A percentile compares a stretch with the other conserved stretches of the same genome.
Conservation (phyloP, 2,888 invertebrate genomes). For the Chorisops tibialis region DNA sequence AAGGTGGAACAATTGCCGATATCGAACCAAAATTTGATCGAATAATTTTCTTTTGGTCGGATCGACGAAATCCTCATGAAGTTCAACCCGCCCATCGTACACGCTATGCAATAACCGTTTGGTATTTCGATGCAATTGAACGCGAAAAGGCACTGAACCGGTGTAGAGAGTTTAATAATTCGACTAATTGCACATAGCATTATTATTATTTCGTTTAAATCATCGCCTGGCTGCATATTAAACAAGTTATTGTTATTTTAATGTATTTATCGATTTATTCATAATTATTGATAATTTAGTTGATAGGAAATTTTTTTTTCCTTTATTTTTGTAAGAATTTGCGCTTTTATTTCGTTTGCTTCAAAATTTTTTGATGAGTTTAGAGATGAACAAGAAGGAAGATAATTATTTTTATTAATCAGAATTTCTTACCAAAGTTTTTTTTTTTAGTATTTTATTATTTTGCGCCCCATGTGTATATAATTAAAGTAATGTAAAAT, state of each 20-base stretch:
- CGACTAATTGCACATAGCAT: conserved; percentile 28
- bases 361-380: too few relatives aligned
- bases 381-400: too few relatives aligned
- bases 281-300: not conserved
- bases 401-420: not conserved
- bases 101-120: conserved; percentile 85
- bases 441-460: conserved; percentile 3
- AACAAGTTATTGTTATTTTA: conserved; percentile 13
- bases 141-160: conserved; percentile 64
- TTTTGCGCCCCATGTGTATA: conserved; percentile 5
- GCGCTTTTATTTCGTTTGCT: too few relatives aligned
- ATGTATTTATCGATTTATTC: conserved; percentile 20
- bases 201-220: not conserved
- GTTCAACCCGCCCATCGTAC: conserved; percentile 89
- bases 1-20: conserved; percentile 78
- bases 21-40: conserved; percentile 92
- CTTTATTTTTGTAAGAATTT: too few relatives aligned
- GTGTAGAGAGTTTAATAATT: conserved; percentile 36
- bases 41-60: conserved; percentile 97
- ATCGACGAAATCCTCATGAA: conserved; percentile 93
- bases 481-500: conserved; percentile 3
- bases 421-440: conserved; percentile 21
- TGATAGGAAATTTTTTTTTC: not conserved
- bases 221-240: not conserved
- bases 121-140: conserved; percentile 87